These are phyloP conservation scores for Colletes collaris DNA, from an alignment of 2,888 invertebrate genomes.

Conservation along the genomic window DNA sequence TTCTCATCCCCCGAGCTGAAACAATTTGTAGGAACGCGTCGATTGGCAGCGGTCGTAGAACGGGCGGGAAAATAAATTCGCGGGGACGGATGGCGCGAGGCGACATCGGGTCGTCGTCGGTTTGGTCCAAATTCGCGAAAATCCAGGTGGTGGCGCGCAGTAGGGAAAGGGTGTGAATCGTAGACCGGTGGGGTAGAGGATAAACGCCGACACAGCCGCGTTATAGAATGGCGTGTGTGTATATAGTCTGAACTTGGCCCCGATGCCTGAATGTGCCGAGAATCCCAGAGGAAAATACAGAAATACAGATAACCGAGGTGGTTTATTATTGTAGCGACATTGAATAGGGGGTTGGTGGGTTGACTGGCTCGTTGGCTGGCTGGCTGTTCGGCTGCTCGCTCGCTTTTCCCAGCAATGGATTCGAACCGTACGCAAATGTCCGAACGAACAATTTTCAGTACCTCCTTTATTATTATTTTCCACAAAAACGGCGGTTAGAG, in stretches of 20 bases:
- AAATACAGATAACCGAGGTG: conserved; percentile 81
- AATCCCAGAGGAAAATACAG: conserved; percentile 82
- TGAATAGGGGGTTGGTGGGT: conserved; percentile 77
- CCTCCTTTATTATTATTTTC: background rate
- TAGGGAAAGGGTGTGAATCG: conserved; percentile 54
- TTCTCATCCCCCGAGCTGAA: conserved; percentile 9
- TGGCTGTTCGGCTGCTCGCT: conserved; percentile 52
- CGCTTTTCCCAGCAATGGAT: conserved; percentile 59
- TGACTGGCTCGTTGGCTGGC: conserved; percentile 59
- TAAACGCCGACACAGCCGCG: conserved; percentile 68
- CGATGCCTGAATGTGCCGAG: conserved; percentile 80
- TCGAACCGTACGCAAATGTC: conserved; percentile 42
- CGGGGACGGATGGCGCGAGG: conserved; percentile 1
- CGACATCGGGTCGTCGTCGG: conserved; percentile 2
- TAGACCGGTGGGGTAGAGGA: conserved; percentile 59
- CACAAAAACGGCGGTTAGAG: too few species aligned
- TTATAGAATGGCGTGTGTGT: conserved; percentile 53
- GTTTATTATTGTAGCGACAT: conserved; percentile 81
- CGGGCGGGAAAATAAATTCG: conserved; percentile 40
- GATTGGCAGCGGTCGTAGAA: conserved; percentile 28
- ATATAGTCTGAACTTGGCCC: conserved; percentile 82
- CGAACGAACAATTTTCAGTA: conserved; percentile 12
- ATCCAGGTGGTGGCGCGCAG: conserved; percentile 40
- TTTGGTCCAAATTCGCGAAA: conserved; percentile 50
- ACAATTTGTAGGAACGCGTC: conserved; percentile 22